These are phyloP conservation scores for Zhengitettix transpicula DNA, from an alignment of 2,888 invertebrate species.

Conservation along the genomic window DNA sequence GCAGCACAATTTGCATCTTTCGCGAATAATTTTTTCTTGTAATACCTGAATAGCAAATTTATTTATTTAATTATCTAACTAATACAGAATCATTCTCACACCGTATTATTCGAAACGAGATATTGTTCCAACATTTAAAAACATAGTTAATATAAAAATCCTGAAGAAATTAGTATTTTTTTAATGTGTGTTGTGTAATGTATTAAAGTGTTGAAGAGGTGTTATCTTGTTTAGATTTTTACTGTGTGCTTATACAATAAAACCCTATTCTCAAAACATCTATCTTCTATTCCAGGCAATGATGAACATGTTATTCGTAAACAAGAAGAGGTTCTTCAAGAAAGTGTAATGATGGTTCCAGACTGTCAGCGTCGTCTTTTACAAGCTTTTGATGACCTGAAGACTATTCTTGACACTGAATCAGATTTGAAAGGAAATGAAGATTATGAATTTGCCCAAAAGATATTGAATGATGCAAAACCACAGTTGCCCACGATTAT, in stretches of 20 bases:
- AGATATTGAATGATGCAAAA: slow-evolving; percentile 49
- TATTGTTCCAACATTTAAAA: too few species aligned
- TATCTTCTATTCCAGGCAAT: slow-evolving; percentile 31
- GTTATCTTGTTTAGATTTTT: too few species aligned
- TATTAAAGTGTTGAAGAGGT: too few species aligned
- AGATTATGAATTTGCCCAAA: slow-evolving; percentile 50
- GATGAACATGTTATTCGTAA: slow-evolving; percentile 67
- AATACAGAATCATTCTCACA: too few species aligned
- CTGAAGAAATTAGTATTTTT: too few species aligned
- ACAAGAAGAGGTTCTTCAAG: slow-evolving; percentile 78
- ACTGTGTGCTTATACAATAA: neutral
- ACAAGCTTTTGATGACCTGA: slow-evolving; percentile 61
- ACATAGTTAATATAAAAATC: too few species aligned
- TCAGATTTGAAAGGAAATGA: slow-evolving; percentile 57
- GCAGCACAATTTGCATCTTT: too few species aligned
- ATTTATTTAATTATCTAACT: too few species aligned
- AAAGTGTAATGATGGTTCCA: slow-evolving; percentile 83
- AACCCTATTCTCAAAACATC: neutral
- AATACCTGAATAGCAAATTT: too few species aligned
- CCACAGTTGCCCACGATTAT: slow-evolving; percentile 30
- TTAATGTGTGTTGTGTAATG: too few species aligned
- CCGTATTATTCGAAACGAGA: too few species aligned
- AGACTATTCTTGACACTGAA: slow-evolving; percentile 53
- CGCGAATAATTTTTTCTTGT: too few species aligned
- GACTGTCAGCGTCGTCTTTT: slow-evolving; percentile 65